A percentile compares a stretch with the other conserved stretches of the same genome.
Evolutionary conservation across 2,888 invertebrate genomes (phyloP).

Genomic region (Lucinisca nassula): DNA sequence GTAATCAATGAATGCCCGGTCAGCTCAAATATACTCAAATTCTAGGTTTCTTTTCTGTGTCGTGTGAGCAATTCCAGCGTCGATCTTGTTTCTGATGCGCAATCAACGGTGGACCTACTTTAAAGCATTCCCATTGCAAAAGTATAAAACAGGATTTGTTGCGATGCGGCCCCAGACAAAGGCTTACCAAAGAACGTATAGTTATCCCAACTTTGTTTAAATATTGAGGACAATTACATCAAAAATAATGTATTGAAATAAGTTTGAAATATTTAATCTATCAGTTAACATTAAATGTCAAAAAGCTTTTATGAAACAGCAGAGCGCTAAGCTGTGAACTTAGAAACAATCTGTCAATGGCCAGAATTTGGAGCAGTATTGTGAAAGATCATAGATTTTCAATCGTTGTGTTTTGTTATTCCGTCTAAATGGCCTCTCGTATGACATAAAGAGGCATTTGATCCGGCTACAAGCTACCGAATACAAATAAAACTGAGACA

Average conservation of each 20-base stretch:
- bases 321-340: constrained; percentile 4
- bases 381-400: neutral
- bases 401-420: neutral
- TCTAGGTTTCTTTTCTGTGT: no score
- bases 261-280: constrained; percentile 9
- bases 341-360: neutral
- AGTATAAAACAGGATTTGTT: no score
- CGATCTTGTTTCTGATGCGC: no score
- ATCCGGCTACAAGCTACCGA: neutral
- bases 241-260: neutral
- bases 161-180: no score
- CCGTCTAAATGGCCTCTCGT: neutral
- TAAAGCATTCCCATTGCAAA: no score
- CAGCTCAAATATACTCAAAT: no score
- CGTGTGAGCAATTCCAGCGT: no score
- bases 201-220: neutral
- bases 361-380: neutral
- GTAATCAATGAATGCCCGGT: no score
- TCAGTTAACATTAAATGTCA: constrained; percentile 1
- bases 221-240: neutral
- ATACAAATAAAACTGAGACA: no score
- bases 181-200: neutral
- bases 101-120: no score
- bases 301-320: neutral
- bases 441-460: neutral